phyloP scores from a whole-genome alignment of 2,888 invertebrate genomes.

The Drosophila demipolita region DNA sequence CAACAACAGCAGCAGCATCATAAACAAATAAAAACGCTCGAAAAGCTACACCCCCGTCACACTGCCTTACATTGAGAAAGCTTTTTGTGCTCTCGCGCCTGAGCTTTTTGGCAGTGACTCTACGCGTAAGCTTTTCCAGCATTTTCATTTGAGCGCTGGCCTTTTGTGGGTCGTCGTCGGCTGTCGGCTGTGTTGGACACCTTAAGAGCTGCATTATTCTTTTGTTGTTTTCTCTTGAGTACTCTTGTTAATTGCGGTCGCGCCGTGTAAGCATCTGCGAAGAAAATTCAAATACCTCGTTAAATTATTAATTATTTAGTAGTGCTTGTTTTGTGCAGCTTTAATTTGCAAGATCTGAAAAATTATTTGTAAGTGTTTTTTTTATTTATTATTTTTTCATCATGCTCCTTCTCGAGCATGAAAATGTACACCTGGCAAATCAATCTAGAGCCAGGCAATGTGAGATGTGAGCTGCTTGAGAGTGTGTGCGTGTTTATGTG shows the following conservation, averaged over 20 bases:
- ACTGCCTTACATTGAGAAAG: slow-evolving; percentile 31
- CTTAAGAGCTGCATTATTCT: not conserved
- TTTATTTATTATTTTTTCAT: not conserved
- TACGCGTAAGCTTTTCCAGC: slow-evolving; percentile 60
- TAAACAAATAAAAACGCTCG: slow-evolving; percentile 19
- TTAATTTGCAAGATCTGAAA: slow-evolving; percentile 50
- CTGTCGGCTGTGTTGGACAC: slow-evolving; percentile 10
- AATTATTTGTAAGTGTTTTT: slow-evolving; percentile 55
- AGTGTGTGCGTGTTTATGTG: not conserved
- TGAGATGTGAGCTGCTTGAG: slow-evolving; percentile 22
- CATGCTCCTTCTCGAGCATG: slow-evolving; percentile 31
- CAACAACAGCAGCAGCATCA: not conserved
- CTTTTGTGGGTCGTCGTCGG: slow-evolving; percentile 58
- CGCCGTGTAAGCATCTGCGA: slow-evolving; percentile 35
- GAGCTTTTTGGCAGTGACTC: slow-evolving; percentile 52
- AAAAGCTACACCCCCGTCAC: slow-evolving; percentile 50
- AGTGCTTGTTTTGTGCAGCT: slow-evolving; percentile 22
- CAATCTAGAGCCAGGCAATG: slow-evolving; percentile 26
- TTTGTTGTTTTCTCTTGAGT: slow-evolving; percentile 18
- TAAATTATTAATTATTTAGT: slow-evolving; percentile 42
- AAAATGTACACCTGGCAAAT: slow-evolving; percentile 67
- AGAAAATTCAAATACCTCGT: slow-evolving; percentile 44
- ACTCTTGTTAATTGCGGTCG: slow-evolving; percentile 29
- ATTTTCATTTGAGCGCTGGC: slow-evolving; percentile 63
- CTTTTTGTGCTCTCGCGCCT: slow-evolving; percentile 41